Evolutionary conservation across 2,113 vertebrate species (phyloP), one percentile per base, ranked within the genome.

Genomic region (Dendrocopos noguchii): DNA sequence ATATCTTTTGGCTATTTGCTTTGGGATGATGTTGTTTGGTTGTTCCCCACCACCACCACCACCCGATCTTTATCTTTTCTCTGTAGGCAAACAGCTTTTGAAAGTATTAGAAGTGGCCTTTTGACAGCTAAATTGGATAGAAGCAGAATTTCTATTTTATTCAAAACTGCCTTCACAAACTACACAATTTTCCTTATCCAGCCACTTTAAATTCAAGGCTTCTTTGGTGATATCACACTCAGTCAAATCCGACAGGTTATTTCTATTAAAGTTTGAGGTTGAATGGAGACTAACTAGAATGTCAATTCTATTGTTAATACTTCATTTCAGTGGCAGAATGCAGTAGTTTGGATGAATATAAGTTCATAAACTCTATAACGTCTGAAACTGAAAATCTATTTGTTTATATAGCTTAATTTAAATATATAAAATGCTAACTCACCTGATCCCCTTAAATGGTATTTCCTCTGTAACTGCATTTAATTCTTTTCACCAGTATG

Each of bases 201-300:
- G 59, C 55, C 85, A 96, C 95, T 96, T 97, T 94, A 97, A 97
- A 97, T 96, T 97, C 95, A 96, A 97, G 95, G 93, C 88, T 97
- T 90, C 84, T 96, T 52, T 90, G 84, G 93, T 88, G 96, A 97
- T 97, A 97, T 96, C 95, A 94, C 93, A 97, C 91, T 97, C 97
- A 95, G 98, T 97, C 97, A 98, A 95, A 97, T 88, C 42, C 12
- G 94, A 95, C 96, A 97, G 96, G 88, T 96, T 97, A 97, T 97
- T 98, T 96, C 95, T 97, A 96, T 97, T 97, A 97, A 97, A 97
- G 95, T 97, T 97, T 97, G 95, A 87, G 79, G 91, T 90, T 97
- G 95, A 97, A 97, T 89, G 84, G 94, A 98, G 94, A 97, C 96
- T 97, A 98, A 98, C 94, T 95, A 95, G 73, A 97, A 97, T 94